Conservation (phyloP, 1,140 invertebrate genomes). For the Euura lappo region DNA sequence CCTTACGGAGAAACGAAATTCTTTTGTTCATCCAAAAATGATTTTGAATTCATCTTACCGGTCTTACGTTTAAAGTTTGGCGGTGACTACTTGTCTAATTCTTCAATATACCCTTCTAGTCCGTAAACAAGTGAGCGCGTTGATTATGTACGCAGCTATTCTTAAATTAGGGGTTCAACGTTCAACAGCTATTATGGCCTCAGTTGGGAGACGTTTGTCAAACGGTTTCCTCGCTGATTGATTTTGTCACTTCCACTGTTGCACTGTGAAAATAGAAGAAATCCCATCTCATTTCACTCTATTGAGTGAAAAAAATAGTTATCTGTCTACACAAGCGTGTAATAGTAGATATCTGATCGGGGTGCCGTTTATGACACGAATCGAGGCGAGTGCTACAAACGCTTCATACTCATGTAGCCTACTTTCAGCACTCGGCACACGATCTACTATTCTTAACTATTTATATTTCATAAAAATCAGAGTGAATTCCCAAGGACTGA, state of each 20-base stretch:
- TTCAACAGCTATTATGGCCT: background rate
- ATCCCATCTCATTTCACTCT: background rate
- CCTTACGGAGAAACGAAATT: background rate
- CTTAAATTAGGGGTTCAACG: background rate
- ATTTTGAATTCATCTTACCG: background rate
- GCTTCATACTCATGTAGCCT: too few relatives aligned
- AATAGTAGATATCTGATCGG: background rate
- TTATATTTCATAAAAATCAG: too few relatives aligned
- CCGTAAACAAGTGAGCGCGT: background rate
- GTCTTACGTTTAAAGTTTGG: background rate
- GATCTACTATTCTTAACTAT: too few relatives aligned
- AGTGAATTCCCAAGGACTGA: too few relatives aligned
- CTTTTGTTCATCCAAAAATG: background rate
- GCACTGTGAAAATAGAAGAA: background rate
- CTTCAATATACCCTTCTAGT: slow-evolving; percentile 7
- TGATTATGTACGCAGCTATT: background rate
- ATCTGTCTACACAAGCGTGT: background rate
- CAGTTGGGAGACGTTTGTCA: background rate
- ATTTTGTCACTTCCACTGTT: background rate
- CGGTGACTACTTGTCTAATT: background rate
- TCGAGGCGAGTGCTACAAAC: background rate
- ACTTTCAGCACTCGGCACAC: too few relatives aligned
- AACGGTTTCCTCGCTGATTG: background rate
- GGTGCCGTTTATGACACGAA: background rate
- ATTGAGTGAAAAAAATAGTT: background rate